A percentile compares a stretch with the other conserved stretches of the same genome.
Evolutionary conservation across 2,888 invertebrate genomes (phyloP).

Genomic region (Tachina fera): DNA sequence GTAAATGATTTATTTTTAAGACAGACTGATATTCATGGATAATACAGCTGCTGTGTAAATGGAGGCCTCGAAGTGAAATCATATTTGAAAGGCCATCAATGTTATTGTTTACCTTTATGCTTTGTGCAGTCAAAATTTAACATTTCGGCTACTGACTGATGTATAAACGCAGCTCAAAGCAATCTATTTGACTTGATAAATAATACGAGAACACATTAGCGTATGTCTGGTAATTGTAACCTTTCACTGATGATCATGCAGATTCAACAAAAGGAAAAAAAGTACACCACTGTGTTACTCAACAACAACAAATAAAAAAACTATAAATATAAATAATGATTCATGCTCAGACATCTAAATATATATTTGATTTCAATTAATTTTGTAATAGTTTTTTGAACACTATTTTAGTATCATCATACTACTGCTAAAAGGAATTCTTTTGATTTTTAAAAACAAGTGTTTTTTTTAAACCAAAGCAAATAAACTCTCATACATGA

Average conservation of each 20-base stretch:
- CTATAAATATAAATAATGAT: constrained; percentile 40
- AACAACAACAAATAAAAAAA: constrained; percentile 11
- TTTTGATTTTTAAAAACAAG: constrained; percentile 47
- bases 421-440: constrained; percentile 59
- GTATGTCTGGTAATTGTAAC: constrained; percentile 57
- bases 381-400: constrained; percentile 7
- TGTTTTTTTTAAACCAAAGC: constrained; percentile 39
- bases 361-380: constrained; percentile 55
- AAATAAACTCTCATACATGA: background rate
- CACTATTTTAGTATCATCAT: constrained; percentile 16
- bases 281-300: constrained; percentile 43
- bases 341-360: constrained; percentile 39
- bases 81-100: constrained; percentile 19
- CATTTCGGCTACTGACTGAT: constrained; percentile 28
- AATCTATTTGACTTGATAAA: background rate
- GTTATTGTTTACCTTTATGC: constrained; percentile 22
- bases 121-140: constrained; percentile 34
- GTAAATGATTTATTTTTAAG: too few species aligned
- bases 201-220: constrained; percentile 57
- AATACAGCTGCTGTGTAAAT: background rate
- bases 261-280: background rate
- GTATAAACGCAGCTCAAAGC: background rate
- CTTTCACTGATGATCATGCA: constrained; percentile 58
- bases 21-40: too few species aligned
- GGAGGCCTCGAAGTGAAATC: background rate